phyloP scores from a whole-genome alignment of 2,888 invertebrate species.

The Theretra japonica region DNA sequence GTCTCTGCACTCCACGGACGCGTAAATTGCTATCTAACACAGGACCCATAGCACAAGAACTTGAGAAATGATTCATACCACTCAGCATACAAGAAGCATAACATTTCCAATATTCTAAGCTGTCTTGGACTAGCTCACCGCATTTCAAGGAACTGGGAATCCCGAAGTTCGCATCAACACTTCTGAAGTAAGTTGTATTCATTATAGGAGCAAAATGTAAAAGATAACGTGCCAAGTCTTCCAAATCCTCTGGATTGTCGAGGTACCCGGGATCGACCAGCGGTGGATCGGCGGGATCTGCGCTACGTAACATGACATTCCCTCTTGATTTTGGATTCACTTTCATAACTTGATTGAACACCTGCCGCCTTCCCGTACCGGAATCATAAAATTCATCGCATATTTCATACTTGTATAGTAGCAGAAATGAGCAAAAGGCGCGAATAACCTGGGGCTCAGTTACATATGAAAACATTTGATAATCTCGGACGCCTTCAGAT shows the following conservation, averaged over 20 bases:
- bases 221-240: not conserved
- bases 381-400: not conserved
- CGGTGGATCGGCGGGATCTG: not conserved
- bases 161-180: not conserved
- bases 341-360: not conserved
- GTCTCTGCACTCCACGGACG: not conserved
- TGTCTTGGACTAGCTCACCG: not conserved
- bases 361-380: not conserved
- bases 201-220: not conserved
- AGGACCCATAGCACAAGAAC: not conserved
- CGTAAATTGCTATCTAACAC: not conserved
- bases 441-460: not conserved
- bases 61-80: not conserved
- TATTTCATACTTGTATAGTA: not conserved
- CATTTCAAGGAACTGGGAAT: not conserved
- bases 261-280: not conserved
- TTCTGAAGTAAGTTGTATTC: not conserved
- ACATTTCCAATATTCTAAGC: conserved; percentile 1
- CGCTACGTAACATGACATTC: not conserved
- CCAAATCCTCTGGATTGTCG: not conserved
- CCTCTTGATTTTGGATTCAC: not conserved
- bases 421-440: not conserved
- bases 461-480: not conserved
- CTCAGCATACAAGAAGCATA: not conserved
- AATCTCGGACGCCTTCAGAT: not conserved